Conservation (phyloP, 2,113 vertebrate species). For the Marcusenius ussheri region DNA sequence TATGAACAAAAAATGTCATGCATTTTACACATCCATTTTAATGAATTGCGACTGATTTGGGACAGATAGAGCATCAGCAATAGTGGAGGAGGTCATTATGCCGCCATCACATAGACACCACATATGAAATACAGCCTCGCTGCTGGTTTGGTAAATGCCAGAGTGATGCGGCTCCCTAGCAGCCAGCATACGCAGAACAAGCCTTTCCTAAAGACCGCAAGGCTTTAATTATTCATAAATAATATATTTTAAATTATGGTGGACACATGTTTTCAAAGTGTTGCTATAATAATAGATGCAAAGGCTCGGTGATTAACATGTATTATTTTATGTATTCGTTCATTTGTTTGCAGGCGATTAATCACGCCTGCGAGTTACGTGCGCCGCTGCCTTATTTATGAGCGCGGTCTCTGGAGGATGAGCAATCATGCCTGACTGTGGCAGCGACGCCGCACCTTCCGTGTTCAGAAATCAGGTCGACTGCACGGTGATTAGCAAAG, state of each 20-base stretch:
- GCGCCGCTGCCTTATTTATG: conserved; percentile 66
- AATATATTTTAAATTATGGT: conserved; percentile 52
- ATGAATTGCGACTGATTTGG: conserved; percentile 36
- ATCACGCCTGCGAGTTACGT: conserved; percentile 64
- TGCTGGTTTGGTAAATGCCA: conserved; percentile 54
- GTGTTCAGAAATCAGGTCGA: neutral
- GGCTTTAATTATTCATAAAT: conserved; percentile 40
- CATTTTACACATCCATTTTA: neutral
- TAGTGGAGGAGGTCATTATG: conserved; percentile 50
- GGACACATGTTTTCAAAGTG: conserved; percentile 32
- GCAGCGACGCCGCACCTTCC: conserved; percentile 67
- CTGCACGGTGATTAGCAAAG: conserved; percentile 74
- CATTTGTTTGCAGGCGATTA: conserved; percentile 65
- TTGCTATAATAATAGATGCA: conserved; percentile 60
- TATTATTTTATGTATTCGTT: conserved; percentile 3
- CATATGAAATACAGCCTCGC: conserved; percentile 41
- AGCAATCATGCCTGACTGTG: conserved; percentile 73
- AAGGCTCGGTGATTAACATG: conserved; percentile 80
- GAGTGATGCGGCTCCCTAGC: conserved; percentile 54
- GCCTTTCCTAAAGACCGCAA: conserved; percentile 23
- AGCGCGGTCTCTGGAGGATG: conserved; percentile 64
- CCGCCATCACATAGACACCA: conserved; percentile 43
- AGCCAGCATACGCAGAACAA: conserved; percentile 61
- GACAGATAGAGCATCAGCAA: conserved; percentile 34
- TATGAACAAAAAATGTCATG: neutral